Conservation (phyloP, 2,797 vertebrate species). For the Aselliscus stoliczkanus region DNA sequence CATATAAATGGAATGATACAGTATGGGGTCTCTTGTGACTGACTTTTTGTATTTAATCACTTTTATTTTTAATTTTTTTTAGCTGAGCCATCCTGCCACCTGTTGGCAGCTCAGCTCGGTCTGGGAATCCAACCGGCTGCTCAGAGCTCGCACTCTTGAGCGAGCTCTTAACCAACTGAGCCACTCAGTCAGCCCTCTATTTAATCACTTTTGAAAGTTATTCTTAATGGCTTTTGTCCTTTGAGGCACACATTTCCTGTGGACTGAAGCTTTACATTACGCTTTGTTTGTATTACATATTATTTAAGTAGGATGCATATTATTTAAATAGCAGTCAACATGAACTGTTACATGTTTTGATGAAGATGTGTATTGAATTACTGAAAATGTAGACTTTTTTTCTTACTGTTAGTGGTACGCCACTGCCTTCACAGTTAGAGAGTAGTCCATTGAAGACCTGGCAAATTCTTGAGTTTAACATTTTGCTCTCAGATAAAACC, state of each 20-base stretch:
- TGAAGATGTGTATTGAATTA: neutral
- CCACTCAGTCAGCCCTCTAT: no score
- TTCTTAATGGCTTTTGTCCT: neutral
- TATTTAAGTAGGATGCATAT: neutral
- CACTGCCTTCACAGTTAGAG: neutral
- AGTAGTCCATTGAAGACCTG: neutral
- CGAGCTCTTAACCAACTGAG: no score
- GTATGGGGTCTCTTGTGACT: neutral
- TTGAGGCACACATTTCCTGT: neutral
- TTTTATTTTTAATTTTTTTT: no score
- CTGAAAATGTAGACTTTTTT: neutral
- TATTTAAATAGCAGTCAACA: neutral
- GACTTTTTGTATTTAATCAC: neutral
- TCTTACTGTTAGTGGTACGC: neutral
- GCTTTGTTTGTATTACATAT: neutral
- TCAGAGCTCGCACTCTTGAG: no score
- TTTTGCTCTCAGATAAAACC: slow-evolving; percentile 24
- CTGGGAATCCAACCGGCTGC: no score
- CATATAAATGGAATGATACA: neutral
- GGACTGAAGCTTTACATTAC: neutral
- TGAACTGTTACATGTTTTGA: neutral
- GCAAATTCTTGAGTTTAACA: neutral
- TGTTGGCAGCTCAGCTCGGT: no score
- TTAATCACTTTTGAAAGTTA: neutral
- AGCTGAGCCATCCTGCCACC: no score